Evolutionary conservation across 2,797 vertebrate genomes (phyloP).

Genomic region (Pteropus rufus): DNA sequence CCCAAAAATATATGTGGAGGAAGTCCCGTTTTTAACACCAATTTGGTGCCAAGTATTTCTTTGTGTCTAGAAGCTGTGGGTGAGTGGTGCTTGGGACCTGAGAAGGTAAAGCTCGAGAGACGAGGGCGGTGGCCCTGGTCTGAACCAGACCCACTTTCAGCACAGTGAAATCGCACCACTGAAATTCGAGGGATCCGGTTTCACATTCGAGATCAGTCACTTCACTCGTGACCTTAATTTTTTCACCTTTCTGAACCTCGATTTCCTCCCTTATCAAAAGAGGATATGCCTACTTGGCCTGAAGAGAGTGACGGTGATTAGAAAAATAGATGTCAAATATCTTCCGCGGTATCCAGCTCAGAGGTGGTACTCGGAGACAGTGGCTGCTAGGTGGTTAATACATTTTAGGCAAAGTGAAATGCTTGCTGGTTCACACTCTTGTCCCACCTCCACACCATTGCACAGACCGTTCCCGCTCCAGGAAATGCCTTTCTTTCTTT

Average conservation of each 20-base stretch:
- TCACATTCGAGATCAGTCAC: neutral
- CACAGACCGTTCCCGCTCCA: neutral
- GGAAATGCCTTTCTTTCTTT: neutral
- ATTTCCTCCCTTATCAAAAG: neutral
- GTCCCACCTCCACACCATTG: neutral
- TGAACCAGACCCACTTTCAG: neutral
- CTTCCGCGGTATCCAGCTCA: neutral
- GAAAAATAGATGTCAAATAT: neutral
- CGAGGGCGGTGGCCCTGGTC: neutral
- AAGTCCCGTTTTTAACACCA: constrained; percentile 52
- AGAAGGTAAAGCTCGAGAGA: neutral
- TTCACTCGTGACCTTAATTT: neutral
- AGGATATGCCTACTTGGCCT: neutral
- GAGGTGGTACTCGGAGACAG: neutral
- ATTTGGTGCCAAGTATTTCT: neutral
- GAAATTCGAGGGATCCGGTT: neutral
- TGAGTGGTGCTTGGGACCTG: neutral
- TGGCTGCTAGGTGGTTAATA: neutral
- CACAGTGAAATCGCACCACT: neutral
- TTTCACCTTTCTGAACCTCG: neutral
- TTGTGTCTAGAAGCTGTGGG: constrained; percentile 16
- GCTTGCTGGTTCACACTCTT: neutral
- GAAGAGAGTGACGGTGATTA: neutral
- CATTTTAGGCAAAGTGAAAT: neutral
- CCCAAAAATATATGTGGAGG: constrained; percentile 40